Percentiles rank a stretch among this genome's conserved stretches.
Evolutionary conservation across 2,888 invertebrate species (phyloP).

Genomic region (Erynnis tages): DNA sequence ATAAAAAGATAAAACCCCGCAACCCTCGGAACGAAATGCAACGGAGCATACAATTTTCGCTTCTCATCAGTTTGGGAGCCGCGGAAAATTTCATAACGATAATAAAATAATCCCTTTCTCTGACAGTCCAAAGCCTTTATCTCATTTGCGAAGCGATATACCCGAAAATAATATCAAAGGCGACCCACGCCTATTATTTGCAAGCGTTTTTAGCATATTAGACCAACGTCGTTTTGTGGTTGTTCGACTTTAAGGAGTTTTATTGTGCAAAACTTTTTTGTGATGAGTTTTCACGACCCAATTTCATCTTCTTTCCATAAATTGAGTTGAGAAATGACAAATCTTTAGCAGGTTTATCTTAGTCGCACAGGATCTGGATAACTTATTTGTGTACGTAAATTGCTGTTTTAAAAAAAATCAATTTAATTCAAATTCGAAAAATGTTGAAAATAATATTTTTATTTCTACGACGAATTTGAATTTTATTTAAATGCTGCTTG

Average conservation of each 20-base stretch:
- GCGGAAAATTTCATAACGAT: conserved; percentile 45
- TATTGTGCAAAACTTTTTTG: conserved; percentile 18
- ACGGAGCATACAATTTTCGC: conserved; percentile 31
- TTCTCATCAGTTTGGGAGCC: conserved; percentile 31
- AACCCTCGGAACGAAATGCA: conserved; percentile 29
- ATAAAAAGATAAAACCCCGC: conserved; percentile 4
- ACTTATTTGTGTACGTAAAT: no score
- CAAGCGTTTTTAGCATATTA: conserved; percentile 28
- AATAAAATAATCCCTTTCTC: conserved; percentile 49
- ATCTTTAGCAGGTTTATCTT: neutral
- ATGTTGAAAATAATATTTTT: no score
- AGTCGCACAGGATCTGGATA: no score
- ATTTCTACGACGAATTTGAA: no score
- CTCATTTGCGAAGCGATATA: conserved; percentile 42
- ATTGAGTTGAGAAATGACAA: neutral
- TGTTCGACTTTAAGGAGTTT: conserved; percentile 31
- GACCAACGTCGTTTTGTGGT: conserved; percentile 21
- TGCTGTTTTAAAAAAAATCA: no score
- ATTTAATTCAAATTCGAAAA: no score
- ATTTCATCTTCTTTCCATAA: conserved; percentile 4
- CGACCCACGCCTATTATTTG: conserved; percentile 35
- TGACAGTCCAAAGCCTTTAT: conserved; percentile 39
- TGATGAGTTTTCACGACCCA: conserved; percentile 10
- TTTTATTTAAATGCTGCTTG: no score
- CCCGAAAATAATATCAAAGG: conserved; percentile 46